Evolutionary conservation across 2,888 invertebrate species (phyloP), one percentile per base, ranked within the genome.

Genomic region (Philonicus albiceps): DNA sequence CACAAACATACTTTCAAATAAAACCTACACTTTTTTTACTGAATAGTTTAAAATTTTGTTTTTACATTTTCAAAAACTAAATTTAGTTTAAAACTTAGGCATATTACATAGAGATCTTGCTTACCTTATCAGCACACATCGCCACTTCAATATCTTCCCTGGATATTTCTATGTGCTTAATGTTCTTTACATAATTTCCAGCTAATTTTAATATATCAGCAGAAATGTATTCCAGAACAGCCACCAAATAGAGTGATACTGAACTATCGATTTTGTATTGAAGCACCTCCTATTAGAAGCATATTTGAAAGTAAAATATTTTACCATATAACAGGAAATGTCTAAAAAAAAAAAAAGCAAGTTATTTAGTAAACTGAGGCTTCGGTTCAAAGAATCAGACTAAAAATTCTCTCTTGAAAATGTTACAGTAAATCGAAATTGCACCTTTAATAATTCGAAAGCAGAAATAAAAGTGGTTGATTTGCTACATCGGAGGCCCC

Each of bases 111-210:
- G 3, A 49, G 6, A 49, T 49, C 22, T 22, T 19, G 22, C 88
- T 92, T 92, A 98, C 98, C 96, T 98, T 98, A 92, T 99, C 99
- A 86, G 98, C 99, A 92, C 97, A 98, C 97, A 99, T 98, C 83
- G 99, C 98, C 86, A 99, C 98, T 93, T 97, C 96, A 91, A 99
- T 97, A 92, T 99, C 99, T 91, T 98, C 96, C 88, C 96, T 96
- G 0, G 98, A 97, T 91, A 99, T 97, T 92, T 96, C 96, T 72
- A 95, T 95, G 93, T 98, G 98, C 86, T 97, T 96, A 89, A 99
- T 98, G 93, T 98, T 98, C 93, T 98, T 98, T 55, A 99, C 99
- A 93, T 98, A 99, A 92, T 98, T 98, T 84, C 98, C 98, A 85
- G 98, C 97, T 91, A 99, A 94, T 94, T 98, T 98, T 85, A 99